These are phyloP conservation scores for Cephalophus harveyi DNA, from an alignment of 2,113 vertebrate species.

Conservation along the genomic window DNA sequence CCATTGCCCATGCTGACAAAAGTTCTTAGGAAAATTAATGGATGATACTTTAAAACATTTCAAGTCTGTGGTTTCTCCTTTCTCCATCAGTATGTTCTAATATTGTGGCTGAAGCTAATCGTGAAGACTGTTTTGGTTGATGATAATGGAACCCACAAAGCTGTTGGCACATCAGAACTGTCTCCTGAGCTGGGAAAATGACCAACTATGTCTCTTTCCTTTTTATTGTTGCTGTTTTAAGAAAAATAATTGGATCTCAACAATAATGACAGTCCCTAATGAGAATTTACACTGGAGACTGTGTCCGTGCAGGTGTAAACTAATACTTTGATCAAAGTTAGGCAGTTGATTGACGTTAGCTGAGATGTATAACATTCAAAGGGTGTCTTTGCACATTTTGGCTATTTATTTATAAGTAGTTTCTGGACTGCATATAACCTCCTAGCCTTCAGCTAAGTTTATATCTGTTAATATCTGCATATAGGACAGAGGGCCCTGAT, in stretches of 20 bases:
- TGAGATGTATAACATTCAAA: background rate
- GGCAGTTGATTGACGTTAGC: background rate
- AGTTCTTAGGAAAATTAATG: background rate
- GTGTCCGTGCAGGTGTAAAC: background rate
- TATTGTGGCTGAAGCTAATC: background rate
- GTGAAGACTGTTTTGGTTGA: background rate
- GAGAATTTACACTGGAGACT: background rate
- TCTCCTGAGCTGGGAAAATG: background rate
- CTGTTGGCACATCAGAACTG: background rate
- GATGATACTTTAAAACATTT: background rate
- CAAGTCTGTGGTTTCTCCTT: background rate
- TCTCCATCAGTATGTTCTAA: background rate
- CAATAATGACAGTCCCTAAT: background rate
- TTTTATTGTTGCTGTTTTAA: background rate
- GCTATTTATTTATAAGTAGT: background rate
- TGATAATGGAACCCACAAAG: background rate
- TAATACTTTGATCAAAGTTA: background rate
- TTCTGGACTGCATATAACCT: background rate
- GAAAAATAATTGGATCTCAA: background rate
- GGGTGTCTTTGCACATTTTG: background rate
- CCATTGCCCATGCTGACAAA: background rate
- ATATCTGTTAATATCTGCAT: background rate
- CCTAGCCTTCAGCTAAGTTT: background rate
- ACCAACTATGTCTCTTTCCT: background rate
- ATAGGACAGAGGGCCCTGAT: background rate